Evolutionary conservation across 2,113 vertebrate species (phyloP), one percentile per base, ranked within the genome.

Genomic region (Tetrax tetrax): DNA sequence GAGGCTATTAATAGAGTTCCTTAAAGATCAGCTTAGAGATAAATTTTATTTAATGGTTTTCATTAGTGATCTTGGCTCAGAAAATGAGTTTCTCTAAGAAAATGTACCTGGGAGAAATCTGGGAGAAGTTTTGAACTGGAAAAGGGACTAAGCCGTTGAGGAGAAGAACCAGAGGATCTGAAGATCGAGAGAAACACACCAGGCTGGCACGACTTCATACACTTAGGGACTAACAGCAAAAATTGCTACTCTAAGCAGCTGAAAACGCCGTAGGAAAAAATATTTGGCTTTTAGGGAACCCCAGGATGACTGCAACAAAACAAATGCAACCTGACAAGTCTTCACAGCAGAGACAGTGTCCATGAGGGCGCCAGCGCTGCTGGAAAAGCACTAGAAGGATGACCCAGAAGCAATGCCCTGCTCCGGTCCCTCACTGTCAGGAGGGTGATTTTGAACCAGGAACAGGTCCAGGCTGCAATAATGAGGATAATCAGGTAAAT

Each of bases 401-500:
- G 28, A 84, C 61, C 93, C 65, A 81, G 51, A 60, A 95, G 77
- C 18, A 1, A n/a, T 3, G 1, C 27, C 57, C 35, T 89, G 6
- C 38, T 76, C 72, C 14, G 24, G 35, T 75, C 65, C 48, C n/a
- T 83, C 51, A 18, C 6, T 16, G 45, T 37, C 74, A 53, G 72
- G 68, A 74, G 74, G 33, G 83, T 69, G 61, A 68, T 83, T 95
- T 75, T 94, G 90, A 91, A 61, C 38, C 4, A 89, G 29, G 38
- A 95, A 12, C 41, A 72, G 48, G 54, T 82, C 87, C 81, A 89
- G 81, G 89, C 92, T 70, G 79, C 76, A 92, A 76, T 90, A 93
- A 92, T 61, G 85, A 95, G 79, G 83, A 90, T 72, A 93, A 93
- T 90, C 91, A 95, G 83, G 86, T 88, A 92, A 85, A 88, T 2